These are phyloP conservation scores for Stegophylla sp. DNA, from an alignment of 2,888 invertebrate species.

Conservation along the genomic window DNA sequence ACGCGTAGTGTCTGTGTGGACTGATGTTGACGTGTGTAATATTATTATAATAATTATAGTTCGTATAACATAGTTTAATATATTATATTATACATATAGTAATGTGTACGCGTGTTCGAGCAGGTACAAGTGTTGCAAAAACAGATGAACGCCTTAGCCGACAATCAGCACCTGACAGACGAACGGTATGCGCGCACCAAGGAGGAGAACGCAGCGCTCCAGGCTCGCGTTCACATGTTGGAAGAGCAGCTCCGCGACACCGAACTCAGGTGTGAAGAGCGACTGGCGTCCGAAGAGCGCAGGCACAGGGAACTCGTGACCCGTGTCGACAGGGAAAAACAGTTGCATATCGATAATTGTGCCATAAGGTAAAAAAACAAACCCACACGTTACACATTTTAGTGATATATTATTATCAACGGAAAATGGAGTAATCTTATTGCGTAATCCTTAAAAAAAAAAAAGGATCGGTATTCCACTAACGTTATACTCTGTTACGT, in stretches of 20 bases:
- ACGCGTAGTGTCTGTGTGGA: neutral
- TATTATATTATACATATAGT: too few relatives aligned
- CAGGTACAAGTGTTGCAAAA: slow-evolving; percentile 92
- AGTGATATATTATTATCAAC: too few relatives aligned
- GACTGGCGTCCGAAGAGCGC: slow-evolving; percentile 81
- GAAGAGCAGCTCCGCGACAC: slow-evolving; percentile 88
- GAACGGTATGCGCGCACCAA: slow-evolving; percentile 88
- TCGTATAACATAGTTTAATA: too few relatives aligned
- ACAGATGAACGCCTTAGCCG: slow-evolving; percentile 86
- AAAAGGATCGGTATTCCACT: too few relatives aligned
- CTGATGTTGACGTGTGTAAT: too few relatives aligned
- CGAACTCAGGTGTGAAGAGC: slow-evolving; percentile 77
- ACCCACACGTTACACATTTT: neutral
- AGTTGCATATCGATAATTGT: slow-evolving; percentile 78
- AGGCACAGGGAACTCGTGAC: slow-evolving; percentile 83
- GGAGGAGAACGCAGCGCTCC: slow-evolving; percentile 90
- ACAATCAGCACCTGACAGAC: slow-evolving; percentile 85
- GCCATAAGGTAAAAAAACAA: slow-evolving; percentile 68
- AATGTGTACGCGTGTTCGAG: neutral
- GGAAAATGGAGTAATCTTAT: too few relatives aligned
- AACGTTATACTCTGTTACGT: too few relatives aligned
- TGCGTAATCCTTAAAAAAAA: too few relatives aligned
- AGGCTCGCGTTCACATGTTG: slow-evolving; percentile 85
- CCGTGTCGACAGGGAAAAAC: slow-evolving; percentile 84
- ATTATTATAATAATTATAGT: neutral